Base-by-base conservation (phyloP, 2,113 vertebrate species). In the Otolemur garnettii region DNA sequence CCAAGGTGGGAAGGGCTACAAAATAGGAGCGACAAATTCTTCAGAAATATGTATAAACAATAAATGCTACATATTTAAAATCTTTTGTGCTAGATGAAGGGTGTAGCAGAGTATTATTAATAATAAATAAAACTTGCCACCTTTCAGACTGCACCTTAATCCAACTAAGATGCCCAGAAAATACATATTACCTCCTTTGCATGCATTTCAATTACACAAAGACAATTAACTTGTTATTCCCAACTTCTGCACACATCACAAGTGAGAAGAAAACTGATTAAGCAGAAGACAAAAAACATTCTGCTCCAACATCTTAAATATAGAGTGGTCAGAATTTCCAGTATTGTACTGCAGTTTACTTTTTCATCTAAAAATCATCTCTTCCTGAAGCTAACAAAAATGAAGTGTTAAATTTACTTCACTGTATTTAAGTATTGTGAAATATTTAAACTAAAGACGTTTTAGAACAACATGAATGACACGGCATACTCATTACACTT, bases 301-400 rank as follows among this genome's bases (percentile, higher is more conserved):
- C 45, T 62, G 69, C 78, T 94, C 64, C 89, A 91, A 83, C 74
- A 88, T 81, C 60, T 87, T 93, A 72, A 91, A 83, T 53, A 90
- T 1, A 42, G 66, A 13, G 64, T 7, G 11, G 60, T 72, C 22
- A 72, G n/a, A 90, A 91, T 85, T 28, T 42, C 53, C 83, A 83
- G 26, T 30, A 87, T 4, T 72, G 12, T 11, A 69, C 17, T 71
- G 60, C 57, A 92, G 90, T 79, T 74, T 83, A 85, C 53, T 64
- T 87, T 38, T 22, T 81, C 33, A 68, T 33, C 91, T 55, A 68
- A 79, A 66, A 79, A 38, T 53, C 81, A 77, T 10, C 21, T 26
- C 26, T 75, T 87, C 59, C 45, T 68, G 7, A 84, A 30, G 38
- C 17, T 90, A 93, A 66, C 18, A 57, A 83, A 80, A 69, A n/a